phyloP scores from a whole-genome alignment of 2,113 vertebrate genomes.

The Bagarius yarrelli region DNA sequence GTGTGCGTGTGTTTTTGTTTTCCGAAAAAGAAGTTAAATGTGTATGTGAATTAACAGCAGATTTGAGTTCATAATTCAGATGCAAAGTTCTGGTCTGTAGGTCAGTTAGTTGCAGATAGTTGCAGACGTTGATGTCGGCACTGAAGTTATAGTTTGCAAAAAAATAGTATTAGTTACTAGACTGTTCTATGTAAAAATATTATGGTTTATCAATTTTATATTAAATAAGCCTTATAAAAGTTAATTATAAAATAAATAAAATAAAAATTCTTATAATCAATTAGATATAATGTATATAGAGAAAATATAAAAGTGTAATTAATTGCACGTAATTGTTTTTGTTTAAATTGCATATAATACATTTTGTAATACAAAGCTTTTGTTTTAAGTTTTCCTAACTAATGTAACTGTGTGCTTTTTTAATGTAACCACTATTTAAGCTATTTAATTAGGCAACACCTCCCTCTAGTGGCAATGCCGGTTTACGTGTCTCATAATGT shows the following conservation, averaged over 20 bases:
- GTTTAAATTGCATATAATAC: too few relatives aligned
- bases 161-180: neutral
- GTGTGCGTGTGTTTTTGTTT: slow-evolving; percentile 47
- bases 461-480: neutral
- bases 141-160: neutral
- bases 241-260: too few relatives aligned
- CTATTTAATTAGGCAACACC: neutral
- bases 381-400: neutral
- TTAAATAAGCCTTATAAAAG: too few relatives aligned
- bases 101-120: neutral
- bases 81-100: slow-evolving; percentile 15
- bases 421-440: too few relatives aligned
- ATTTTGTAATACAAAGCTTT: neutral
- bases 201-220: too few relatives aligned
- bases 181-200: neutral
- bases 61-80: slow-evolving; percentile 50
- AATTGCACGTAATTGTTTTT: too few relatives aligned
- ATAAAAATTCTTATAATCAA: too few relatives aligned
- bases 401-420: neutral
- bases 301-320: too few relatives aligned
- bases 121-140: neutral
- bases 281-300: too few relatives aligned
- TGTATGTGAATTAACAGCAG: slow-evolving; percentile 69
- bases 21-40: slow-evolving; percentile 70
- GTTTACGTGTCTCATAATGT: neutral